Percentiles rank a stretch among this genome's conserved stretches.
phyloP scores from a whole-genome alignment of 2,888 invertebrate genomes.

The Autographa gamma region DNA sequence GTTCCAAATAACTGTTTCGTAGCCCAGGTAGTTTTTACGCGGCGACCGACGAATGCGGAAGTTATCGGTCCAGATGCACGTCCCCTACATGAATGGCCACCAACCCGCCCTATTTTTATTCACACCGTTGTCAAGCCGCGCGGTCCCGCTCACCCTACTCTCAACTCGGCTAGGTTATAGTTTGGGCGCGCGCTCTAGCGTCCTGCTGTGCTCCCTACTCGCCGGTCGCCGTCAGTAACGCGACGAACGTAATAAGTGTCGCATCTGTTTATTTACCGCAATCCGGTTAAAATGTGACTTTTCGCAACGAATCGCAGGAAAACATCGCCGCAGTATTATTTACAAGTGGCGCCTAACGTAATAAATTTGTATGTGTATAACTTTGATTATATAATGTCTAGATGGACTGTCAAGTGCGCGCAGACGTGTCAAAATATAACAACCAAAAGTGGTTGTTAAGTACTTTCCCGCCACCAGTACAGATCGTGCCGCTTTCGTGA shows the following conservation, averaged over 20 bases:
- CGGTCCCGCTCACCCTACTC: slow-evolving; percentile 77
- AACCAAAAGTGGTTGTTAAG: too few species aligned
- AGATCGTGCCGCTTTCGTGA: too few species aligned
- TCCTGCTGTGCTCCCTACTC: slow-evolving; percentile 72
- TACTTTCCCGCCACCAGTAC: too few species aligned
- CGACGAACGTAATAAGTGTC: slow-evolving; percentile 79
- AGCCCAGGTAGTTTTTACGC: slow-evolving; percentile 61
- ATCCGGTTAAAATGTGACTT: slow-evolving; percentile 60
- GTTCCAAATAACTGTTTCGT: slow-evolving; percentile 55
- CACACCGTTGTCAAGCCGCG: slow-evolving; percentile 67
- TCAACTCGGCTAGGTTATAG: slow-evolving; percentile 84
- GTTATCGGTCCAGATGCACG: slow-evolving; percentile 68
- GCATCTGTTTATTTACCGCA: slow-evolving; percentile 68
- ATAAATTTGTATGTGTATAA: slow-evolving; percentile 36
- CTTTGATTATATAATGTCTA: too few species aligned
- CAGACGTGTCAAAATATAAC: too few species aligned
- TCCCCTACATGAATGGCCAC: slow-evolving; percentile 81
- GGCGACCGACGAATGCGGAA: slow-evolving; percentile 79
- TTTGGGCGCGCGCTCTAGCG: slow-evolving; percentile 80
- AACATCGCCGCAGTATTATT: slow-evolving; percentile 23
- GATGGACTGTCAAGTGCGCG: too few species aligned
- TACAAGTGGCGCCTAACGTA: slow-evolving; percentile 30
- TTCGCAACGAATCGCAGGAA: slow-evolving; percentile 42
- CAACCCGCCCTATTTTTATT: slow-evolving; percentile 74
- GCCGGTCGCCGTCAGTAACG: slow-evolving; percentile 75